Percentiles rank a stretch among this genome's conserved stretches.
phyloP scores from a whole-genome alignment of 2,888 invertebrate species.

The Arrhopalites spinosus region DNA sequence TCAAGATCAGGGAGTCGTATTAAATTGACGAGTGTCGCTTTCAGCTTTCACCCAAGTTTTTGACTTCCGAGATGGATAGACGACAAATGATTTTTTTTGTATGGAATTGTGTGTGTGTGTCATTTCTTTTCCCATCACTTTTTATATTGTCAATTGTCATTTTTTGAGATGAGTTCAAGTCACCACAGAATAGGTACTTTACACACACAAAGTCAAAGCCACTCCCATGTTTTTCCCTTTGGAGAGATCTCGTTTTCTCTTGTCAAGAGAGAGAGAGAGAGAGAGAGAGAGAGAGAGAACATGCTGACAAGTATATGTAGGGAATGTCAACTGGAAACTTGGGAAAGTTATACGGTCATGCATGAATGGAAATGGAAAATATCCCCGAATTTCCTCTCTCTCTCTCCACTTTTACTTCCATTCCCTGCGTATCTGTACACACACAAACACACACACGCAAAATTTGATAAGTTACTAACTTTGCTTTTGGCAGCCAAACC shows the following conservation, averaged over 20 bases:
- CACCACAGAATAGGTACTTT: neutral
- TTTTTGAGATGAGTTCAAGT: no score
- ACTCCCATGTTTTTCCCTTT: neutral
- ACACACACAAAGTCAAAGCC: neutral
- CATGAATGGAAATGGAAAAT: no score
- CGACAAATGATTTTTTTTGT: neutral
- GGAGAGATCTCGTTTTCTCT: neutral
- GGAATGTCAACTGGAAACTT: neutral
- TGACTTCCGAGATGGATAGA: neutral
- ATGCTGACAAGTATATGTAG: neutral
- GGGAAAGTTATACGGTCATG: neutral
- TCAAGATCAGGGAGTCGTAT: conserved; percentile 11
- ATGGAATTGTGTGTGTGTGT: neutral
- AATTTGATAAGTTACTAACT: neutral
- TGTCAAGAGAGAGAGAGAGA: neutral
- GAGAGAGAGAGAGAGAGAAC: neutral
- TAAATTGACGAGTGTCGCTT: conserved; percentile 29
- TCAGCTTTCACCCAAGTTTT: neutral
- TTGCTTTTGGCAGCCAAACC: no score
- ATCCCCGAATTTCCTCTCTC: neutral
- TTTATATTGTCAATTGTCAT: neutral
- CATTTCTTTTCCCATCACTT: neutral
- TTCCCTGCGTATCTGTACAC: neutral
- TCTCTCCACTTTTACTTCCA: neutral
- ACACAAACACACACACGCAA: neutral